These are phyloP conservation scores for Cyaniris semiargus DNA, from an alignment of 2,888 invertebrate genomes.

Conservation along the genomic window DNA sequence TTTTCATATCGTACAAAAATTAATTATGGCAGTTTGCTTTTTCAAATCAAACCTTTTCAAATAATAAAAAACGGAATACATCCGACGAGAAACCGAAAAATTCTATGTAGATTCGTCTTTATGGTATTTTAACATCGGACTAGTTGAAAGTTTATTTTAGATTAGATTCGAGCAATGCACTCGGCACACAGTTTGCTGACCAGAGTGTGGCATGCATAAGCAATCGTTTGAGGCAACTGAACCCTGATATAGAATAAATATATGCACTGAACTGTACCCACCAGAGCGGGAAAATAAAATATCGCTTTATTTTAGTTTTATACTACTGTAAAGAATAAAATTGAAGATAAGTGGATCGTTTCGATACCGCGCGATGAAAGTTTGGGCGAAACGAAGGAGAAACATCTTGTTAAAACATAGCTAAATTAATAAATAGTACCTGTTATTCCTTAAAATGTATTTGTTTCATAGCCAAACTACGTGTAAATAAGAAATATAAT, in stretches of 20 bases:
- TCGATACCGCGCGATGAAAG: too few relatives aligned
- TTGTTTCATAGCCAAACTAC: too few relatives aligned
- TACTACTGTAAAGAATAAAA: background rate
- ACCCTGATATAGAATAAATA: constrained; percentile 64
- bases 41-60: background rate
- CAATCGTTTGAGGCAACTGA: constrained; percentile 53
- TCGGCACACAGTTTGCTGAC: constrained; percentile 62
- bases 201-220: constrained; percentile 60
- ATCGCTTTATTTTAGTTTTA: background rate
- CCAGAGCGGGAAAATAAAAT: constrained; percentile 29
- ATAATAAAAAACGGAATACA: background rate
- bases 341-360: too few relatives aligned
- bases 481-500: too few relatives aligned
- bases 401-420: too few relatives aligned
- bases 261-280: constrained; percentile 46
- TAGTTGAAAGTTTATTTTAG: constrained; percentile 54
- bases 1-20: too few relatives aligned
- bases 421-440: too few relatives aligned
- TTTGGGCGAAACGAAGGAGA: too few relatives aligned
- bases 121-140: constrained; percentile 10
- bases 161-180: constrained; percentile 57
- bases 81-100: background rate
- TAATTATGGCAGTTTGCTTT: too few relatives aligned
- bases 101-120: background rate
- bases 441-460: too few relatives aligned